Conservation (phyloP, 2,113 vertebrate species). For the Cyprinodon tularosa region DNA sequence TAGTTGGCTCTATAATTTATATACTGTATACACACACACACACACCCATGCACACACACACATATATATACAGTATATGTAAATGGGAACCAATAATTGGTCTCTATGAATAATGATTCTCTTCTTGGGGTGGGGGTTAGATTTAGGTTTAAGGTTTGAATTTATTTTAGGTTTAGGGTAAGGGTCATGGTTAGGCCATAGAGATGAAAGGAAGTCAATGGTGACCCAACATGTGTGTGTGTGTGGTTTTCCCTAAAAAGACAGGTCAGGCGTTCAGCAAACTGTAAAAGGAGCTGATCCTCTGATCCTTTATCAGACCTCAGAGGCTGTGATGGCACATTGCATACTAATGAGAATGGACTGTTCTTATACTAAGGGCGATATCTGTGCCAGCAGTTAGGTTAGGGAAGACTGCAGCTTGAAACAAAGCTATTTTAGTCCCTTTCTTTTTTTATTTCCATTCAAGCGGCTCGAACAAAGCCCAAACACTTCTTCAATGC, state of each 20-base stretch:
- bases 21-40: too few relatives aligned
- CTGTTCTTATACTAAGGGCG: conserved; percentile 41
- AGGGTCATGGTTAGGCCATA: too few relatives aligned
- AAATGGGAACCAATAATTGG: too few relatives aligned
- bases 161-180: too few relatives aligned
- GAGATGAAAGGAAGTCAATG: too few relatives aligned
- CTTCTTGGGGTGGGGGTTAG: too few relatives aligned
- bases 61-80: too few relatives aligned
- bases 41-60: too few relatives aligned
- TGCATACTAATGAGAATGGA: conserved; percentile 70
- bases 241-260: conserved; percentile 59
- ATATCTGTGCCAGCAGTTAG: conserved; percentile 50
- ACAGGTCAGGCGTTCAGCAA: conserved; percentile 53
- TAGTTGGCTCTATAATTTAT: too few relatives aligned
- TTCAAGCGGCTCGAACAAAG: background rate
- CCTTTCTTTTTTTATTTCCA: conserved; percentile 2
- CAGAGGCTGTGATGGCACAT: conserved; percentile 67
- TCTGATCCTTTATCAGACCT: conserved; percentile 67
- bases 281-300: conserved; percentile 72
- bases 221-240: background rate
- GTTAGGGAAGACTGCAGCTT: conserved; percentile 54
- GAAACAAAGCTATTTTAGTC: conserved; percentile 35
- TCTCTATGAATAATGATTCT: too few relatives aligned
- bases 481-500: background rate
- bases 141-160: too few relatives aligned